These are phyloP conservation scores for Lepidocolaptes lacrymiger DNA, from an alignment of 2,797 vertebrate genomes.

Conservation along the genomic window DNA sequence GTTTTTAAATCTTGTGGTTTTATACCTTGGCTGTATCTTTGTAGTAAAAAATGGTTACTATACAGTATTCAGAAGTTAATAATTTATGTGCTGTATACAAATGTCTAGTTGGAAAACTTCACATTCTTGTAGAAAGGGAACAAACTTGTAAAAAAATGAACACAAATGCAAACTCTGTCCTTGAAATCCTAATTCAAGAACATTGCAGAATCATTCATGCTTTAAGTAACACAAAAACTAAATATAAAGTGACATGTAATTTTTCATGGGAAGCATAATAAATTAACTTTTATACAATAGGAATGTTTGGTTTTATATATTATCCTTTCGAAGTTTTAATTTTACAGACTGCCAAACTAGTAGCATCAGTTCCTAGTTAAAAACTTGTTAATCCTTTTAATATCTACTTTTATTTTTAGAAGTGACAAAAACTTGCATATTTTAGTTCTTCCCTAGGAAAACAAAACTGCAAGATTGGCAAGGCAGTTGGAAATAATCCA, in stretches of 20 bases:
- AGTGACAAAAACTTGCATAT: neutral
- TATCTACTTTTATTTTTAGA: neutral
- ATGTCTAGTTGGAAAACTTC: neutral
- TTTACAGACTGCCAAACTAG: neutral
- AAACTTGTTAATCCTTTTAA: neutral
- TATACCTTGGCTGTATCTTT: neutral
- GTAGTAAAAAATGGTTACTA: neutral
- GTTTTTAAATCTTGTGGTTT: neutral
- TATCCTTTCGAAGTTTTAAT: neutral
- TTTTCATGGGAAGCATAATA: conserved; percentile 56
- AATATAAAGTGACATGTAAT: conserved; percentile 17
- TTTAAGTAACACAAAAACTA: conserved; percentile 55
- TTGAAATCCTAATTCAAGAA: conserved; percentile 52
- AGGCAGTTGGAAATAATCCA: conserved; percentile 5
- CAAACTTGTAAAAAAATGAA: conserved; percentile 49
- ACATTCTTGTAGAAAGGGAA: conserved; percentile 26
- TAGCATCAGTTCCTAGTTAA: neutral
- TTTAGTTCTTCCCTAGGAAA: neutral
- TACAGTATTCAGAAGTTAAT: conserved; percentile 28
- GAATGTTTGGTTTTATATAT: neutral
- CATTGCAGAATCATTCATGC: conserved; percentile 39
- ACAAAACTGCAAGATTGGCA: neutral
- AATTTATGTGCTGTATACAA: conserved; percentile 31
- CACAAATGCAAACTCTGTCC: conserved; percentile 39
- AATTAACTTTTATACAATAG: neutral